Conservation (phyloP, 2,113 vertebrate genomes). For the Mungos mungo region DNA sequence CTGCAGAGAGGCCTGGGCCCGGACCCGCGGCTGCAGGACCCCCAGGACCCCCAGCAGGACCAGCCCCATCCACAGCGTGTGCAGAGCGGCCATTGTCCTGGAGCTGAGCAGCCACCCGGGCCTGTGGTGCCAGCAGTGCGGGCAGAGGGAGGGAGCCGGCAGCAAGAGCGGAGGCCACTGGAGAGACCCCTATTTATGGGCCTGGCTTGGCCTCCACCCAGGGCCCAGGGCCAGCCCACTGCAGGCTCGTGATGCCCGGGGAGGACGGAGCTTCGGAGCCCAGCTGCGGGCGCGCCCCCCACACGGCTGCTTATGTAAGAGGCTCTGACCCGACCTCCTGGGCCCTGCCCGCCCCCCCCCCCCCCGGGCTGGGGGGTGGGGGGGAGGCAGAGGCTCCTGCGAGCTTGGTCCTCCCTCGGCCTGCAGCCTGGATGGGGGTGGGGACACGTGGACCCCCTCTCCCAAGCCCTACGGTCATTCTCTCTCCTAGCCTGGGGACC, state of each 20-base stretch:
- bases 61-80: conserved; percentile 25
- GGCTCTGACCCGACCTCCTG: neutral
- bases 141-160: neutral
- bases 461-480: fast-evolving
- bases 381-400: neutral
- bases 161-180: neutral
- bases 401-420: fast-evolving
- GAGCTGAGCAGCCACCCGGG: neutral
- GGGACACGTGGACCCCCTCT: fast-evolving
- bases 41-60: conserved; percentile 54
- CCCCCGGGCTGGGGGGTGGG: too few relatives aligned
- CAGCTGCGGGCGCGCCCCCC: conserved; percentile 39
- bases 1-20: conserved; percentile 25
- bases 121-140: neutral
- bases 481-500: neutral
- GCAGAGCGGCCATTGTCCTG: neutral
- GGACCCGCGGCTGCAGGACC: neutral
- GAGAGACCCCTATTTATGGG: conserved; percentile 75
- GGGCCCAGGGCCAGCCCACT: conserved; percentile 56
- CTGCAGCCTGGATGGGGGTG: neutral
- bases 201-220: conserved; percentile 64
- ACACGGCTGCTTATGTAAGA: conserved; percentile 64
- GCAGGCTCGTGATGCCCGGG: conserved; percentile 59
- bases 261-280: neutral
- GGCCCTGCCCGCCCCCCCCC: too few relatives aligned